These are phyloP conservation scores for Callithrix jacchus DNA, from an alignment of 2,113 vertebrate genomes.

Conservation along the genomic window DNA sequence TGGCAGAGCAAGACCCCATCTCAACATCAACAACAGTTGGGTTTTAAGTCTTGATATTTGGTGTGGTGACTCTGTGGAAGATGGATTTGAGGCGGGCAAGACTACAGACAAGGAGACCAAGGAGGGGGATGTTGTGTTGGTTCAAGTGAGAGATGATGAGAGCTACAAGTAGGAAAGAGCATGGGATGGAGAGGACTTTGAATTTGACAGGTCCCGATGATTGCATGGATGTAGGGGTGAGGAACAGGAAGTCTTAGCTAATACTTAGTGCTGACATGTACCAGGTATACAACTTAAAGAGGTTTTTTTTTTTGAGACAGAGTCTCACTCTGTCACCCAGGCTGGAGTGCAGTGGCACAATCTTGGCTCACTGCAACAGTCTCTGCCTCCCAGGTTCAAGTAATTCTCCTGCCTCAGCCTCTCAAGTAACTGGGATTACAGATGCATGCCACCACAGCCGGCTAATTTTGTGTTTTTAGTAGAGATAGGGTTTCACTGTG, in stretches of 20 bases:
- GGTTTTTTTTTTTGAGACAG: neutral
- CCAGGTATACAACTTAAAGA: neutral
- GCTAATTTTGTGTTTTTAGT: neutral
- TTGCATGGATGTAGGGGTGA: fast-evolving
- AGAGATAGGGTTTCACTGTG: neutral
- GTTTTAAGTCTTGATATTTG: neutral
- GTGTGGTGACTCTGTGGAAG: fast-evolving
- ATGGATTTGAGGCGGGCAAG: neutral
- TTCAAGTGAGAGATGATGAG: neutral
- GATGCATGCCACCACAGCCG: neutral
- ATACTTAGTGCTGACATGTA: too few species aligned
- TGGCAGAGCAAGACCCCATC: too few species aligned
- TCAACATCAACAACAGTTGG: neutral
- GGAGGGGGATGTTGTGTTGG: neutral
- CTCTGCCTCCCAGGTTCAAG: neutral
- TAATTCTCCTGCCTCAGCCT: neutral
- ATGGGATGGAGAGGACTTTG: neutral
- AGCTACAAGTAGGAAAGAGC: neutral
- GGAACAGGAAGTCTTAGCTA: neutral
- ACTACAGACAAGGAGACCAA: neutral
- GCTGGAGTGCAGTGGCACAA: neutral
- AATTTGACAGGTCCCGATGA: neutral
- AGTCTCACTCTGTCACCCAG: neutral
- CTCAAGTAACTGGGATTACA: neutral
- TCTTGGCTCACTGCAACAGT: neutral